phyloP scores from a whole-genome alignment of 2,113 vertebrate species.

The Gymnocephalus cernua region DNA sequence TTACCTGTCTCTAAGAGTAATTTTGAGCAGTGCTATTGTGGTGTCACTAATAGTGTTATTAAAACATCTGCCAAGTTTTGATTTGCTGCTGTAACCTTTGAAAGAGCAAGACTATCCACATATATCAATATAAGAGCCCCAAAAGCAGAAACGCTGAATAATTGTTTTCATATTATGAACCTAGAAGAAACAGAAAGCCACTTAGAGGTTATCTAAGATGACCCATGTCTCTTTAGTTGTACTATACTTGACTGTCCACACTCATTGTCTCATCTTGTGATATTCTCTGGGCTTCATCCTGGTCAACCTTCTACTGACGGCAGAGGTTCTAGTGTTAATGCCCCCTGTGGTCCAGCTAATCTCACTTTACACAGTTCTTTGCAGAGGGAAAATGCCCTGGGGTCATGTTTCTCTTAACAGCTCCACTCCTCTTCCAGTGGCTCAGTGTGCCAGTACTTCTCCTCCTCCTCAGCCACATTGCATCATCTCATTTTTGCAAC shows the following conservation, averaged over 20 bases:
- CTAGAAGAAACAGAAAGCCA: background rate
- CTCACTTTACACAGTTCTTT: conserved; percentile 57
- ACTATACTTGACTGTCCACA: background rate
- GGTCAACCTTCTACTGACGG: conserved; percentile 39
- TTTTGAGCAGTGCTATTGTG: background rate
- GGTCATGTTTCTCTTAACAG: conserved; percentile 62
- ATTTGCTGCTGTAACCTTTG: conserved; percentile 35
- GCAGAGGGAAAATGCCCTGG: conserved; percentile 50
- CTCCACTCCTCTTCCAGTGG: conserved; percentile 48
- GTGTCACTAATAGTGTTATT: conserved; percentile 48
- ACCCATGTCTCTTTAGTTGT: background rate
- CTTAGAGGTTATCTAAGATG: background rate
- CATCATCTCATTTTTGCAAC: conserved; percentile 48
- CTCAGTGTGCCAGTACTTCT: conserved; percentile 16
- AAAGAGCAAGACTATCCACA: background rate
- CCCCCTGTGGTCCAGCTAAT: conserved; percentile 55
- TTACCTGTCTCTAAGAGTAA: conserved; percentile 22
- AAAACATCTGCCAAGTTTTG: conserved; percentile 38
- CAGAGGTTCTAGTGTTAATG: conserved; percentile 33
- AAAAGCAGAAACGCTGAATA: background rate
- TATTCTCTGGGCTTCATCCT: conserved; percentile 15
- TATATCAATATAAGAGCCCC: background rate
- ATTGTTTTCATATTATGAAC: conserved; percentile 31
- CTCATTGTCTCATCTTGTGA: conserved; percentile 1
- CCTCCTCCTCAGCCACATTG: conserved; percentile 29